phyloP scores from a whole-genome alignment of 2,113 vertebrate genomes.

The Daboia siamensis region DNA sequence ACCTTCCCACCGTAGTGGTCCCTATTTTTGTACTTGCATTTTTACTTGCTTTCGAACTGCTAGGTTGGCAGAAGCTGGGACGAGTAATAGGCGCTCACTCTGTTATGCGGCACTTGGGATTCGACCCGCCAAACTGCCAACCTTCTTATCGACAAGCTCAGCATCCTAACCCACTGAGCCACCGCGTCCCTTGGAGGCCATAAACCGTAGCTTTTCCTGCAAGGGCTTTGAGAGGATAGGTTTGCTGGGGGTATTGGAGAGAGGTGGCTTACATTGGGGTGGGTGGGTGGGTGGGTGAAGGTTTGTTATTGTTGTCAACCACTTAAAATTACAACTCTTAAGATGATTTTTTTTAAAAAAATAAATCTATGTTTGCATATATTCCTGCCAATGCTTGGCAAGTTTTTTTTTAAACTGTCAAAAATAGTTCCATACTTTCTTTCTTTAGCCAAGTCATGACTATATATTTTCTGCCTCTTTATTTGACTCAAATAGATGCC shows the following conservation, averaged over 20 bases:
- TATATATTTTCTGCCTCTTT: neutral
- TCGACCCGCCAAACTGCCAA: too few species aligned
- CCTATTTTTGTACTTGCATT: too few species aligned
- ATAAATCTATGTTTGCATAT: neutral
- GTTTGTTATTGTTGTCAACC: neutral
- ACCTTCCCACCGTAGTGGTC: too few species aligned
- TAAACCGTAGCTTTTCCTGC: neutral
- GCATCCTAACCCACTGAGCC: too few species aligned
- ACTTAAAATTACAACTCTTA: neutral
- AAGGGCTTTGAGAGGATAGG: neutral
- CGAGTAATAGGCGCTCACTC: too few species aligned
- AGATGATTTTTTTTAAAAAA: neutral
- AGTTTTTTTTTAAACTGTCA: neutral
- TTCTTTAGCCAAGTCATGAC: neutral
- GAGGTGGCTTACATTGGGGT: neutral
- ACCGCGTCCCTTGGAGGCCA: neutral
- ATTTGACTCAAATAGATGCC: neutral
- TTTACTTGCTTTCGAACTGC: too few species aligned
- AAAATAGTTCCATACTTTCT: neutral
- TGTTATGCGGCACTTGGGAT: too few species aligned
- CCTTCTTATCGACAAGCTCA: too few species aligned
- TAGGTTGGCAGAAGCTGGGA: too few species aligned
- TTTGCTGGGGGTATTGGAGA: neutral
- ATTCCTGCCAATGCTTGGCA: neutral
- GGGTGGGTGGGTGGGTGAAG: too few species aligned